Base-by-base conservation (phyloP, 2,888 invertebrate genomes). In the Himalopsyche anomala region DNA sequence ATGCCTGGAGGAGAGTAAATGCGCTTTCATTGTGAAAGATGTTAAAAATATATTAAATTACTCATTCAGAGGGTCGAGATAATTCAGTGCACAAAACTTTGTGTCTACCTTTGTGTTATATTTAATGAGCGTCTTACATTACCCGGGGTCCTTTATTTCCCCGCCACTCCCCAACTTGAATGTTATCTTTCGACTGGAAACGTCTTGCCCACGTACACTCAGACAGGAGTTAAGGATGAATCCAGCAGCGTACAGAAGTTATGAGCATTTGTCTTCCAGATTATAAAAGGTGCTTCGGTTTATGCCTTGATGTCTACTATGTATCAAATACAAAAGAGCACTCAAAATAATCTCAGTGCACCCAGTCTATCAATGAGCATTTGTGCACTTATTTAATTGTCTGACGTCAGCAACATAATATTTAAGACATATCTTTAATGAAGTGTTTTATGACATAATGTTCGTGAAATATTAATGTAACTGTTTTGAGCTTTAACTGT, bases 191-290 rank as follows among this genome's bases (percentile, higher is more conserved):
- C 74, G 19, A 80, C 83, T 42, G 45, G 84, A 74, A 79, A 74
- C 38, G 28, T 74, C 74, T 74, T 74, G 74, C 83, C 85, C 87
- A 85, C 87, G 81, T 85, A 69, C 74, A 8, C 36, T 56, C 62
- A 42, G 62, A 80, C 83, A 54, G 55, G 62, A 55, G 83, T 82
- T 81, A 85, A 55, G 42, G 87, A 84, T 85, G 84, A 74, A 83
- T 42, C 82, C 80, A 69, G 80, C 83, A 74, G 80, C 69, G 86
- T 84, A 83, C 87, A 84, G 87, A 86, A 87, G 86, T 87, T 87
- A 87, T 86, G 87, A 87, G 87, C 87, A 86, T 86, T 86, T 87
- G 87, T 87, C 84, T 86, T 87, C 55, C 81, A 87, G 87, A 87
- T 87, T 86, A 74, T 84, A 87, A 86, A 86, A 82, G 86, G 42